Evolutionary conservation across 2,113 vertebrate species (phyloP).

Genomic region (Indicator maculatus): DNA sequence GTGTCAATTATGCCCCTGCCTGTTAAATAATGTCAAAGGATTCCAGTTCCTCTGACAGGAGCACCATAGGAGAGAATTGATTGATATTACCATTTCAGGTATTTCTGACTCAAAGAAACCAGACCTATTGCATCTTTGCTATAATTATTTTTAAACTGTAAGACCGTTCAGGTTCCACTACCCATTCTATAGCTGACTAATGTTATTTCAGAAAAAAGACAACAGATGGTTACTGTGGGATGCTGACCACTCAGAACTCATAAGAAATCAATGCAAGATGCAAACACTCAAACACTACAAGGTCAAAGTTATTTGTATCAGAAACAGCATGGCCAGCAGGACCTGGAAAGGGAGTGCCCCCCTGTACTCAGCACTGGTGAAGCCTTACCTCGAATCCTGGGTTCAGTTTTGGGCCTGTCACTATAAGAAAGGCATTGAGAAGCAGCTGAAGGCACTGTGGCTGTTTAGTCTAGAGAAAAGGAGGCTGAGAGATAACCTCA

Average conservation of each 20-base stretch:
- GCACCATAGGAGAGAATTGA: neutral
- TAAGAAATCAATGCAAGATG: constrained; percentile 45
- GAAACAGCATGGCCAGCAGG: neutral
- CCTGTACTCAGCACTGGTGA: rapidly evolving
- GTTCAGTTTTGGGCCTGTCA: neutral
- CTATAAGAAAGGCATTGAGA: neutral
- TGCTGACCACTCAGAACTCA: constrained; percentile 54
- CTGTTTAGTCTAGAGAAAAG: neutral
- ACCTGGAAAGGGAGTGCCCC: rapidly evolving
- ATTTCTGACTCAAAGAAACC: neutral
- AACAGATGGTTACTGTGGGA: neutral
- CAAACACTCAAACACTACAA: constrained; percentile 34
- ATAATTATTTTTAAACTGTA: neutral
- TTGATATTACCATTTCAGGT: neutral
- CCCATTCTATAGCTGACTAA: constrained; percentile 33
- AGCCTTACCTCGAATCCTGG: neutral
- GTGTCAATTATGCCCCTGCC: neutral
- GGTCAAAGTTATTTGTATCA: constrained; percentile 12
- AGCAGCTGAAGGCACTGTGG: neutral
- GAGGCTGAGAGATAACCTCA: neutral
- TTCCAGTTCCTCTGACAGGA: neutral
- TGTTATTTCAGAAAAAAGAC: constrained; percentile 10
- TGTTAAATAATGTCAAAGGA: neutral
- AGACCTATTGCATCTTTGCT: neutral
- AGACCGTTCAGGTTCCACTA: neutral